A percentile compares a stretch with the other conserved stretches of the same genome.
Evolutionary conservation across 2,888 invertebrate species (phyloP).

Genomic region (Caradrina clavipalpis): DNA sequence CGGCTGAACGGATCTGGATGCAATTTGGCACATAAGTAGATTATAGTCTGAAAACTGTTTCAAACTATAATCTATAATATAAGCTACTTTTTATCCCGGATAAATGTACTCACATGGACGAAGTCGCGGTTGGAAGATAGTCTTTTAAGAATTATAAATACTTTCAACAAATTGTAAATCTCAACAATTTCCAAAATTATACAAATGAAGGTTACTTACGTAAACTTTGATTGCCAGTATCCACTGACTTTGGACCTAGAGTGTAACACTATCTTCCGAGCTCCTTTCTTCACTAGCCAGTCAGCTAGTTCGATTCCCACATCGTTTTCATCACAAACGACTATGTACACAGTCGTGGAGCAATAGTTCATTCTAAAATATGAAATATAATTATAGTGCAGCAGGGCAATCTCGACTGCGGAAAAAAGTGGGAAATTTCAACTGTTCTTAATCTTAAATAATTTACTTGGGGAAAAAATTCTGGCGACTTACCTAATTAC

Average conservation of each 20-base stretch:
- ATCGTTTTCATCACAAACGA: constrained; percentile 71
- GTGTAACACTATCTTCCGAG: constrained; percentile 70
- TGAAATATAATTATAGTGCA: not conserved
- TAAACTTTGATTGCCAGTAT: constrained; percentile 70
- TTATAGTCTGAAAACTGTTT: too few species aligned
- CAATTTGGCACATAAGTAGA: too few species aligned
- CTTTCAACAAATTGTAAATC: not conserved
- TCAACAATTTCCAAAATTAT: not conserved
- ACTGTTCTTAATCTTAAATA: too few species aligned
- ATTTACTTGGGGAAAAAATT: too few species aligned
- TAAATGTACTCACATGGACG: too few species aligned
- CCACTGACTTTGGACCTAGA: constrained; percentile 68
- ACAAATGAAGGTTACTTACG: constrained; percentile 64
- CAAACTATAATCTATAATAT: too few species aligned
- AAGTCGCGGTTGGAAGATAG: too few species aligned
- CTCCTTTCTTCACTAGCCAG: constrained; percentile 72
- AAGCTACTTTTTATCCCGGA: too few species aligned
- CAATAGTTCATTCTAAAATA: constrained; percentile 69
- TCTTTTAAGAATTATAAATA: not conserved
- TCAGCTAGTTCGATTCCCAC: constrained; percentile 73
- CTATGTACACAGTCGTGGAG: constrained; percentile 67
- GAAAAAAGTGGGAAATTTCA: too few species aligned
- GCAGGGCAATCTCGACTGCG: too few species aligned
- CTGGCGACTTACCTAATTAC: too few species aligned
- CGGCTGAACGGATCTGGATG: too few species aligned